Base-by-base conservation (phyloP, 2,888 invertebrate species). In the Neuroscelio doddi region DNA sequence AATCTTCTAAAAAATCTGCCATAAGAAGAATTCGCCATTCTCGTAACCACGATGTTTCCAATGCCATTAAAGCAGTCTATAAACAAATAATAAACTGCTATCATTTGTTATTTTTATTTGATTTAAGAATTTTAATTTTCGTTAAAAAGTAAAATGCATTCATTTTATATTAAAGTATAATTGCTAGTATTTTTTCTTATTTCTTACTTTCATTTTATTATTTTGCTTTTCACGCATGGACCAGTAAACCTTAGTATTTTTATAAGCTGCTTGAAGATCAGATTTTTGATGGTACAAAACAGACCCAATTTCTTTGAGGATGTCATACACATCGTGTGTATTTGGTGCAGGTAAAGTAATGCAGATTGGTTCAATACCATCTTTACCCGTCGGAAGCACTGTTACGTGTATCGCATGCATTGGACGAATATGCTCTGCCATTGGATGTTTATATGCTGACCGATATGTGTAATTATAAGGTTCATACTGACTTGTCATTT, bases 1-100 rank as follows among this genome's bases (percentile, higher is more conserved):
- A 57, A 3, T 82, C 62, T 68, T 90, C 87, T 9, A 85, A 55
- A 24, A 89, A 85, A 74, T 89, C 89, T 1, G 91, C 91, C 3
- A 89, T 85, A 9, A 91, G 85, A 44, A 91, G 82, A 69, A 89
- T 84, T 64, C 88, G 86, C 89, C 90, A 92, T 17, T 89, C 89
- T 34, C 87, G 87, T 0, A 92, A 82, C 90, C 90, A 91, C 26
- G 87, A 85, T 9, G 86, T 85, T 70, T 90, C 89, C 80, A 91
- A 87, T 47, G 88, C 87, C 38, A 86, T 86, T 17, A 91, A 86
- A 3, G 89, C 86, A 72, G 85, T 86, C 90, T 91, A 39, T 32
- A 68, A 51, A 36, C 5, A 51, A 49, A 39, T 50, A 32, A 29
- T 7, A 34, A 51, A 15, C 14, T 32, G 17, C n/a, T 3, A 26